A percentile compares a stretch with the other conserved stretches of the same genome.
These are phyloP conservation scores for Saiga tatarica DNA, from an alignment of 2,113 vertebrate genomes.

Conservation along the genomic window DNA sequence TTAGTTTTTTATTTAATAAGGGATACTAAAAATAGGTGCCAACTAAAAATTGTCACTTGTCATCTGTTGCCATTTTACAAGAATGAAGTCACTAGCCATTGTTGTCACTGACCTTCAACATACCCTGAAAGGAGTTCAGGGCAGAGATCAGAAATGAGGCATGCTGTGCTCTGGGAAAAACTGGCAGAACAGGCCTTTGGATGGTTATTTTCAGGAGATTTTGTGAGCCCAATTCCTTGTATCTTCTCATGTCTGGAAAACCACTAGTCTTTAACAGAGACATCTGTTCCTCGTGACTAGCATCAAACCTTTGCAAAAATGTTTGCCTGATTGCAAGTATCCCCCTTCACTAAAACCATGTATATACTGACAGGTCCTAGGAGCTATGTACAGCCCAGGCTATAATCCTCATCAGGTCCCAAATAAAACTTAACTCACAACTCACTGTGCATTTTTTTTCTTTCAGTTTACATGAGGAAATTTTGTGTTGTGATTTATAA, in stretches of 20 bases:
- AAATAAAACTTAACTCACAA: background rate
- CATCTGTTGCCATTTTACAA: background rate
- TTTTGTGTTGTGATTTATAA: background rate
- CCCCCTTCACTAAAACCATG: background rate
- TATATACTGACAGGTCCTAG: background rate
- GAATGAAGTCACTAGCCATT: background rate
- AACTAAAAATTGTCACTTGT: background rate
- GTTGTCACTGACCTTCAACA: background rate
- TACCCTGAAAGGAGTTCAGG: background rate
- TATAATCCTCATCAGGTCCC: background rate
- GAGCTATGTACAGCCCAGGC: background rate
- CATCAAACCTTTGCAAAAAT: background rate
- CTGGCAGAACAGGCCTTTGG: background rate
- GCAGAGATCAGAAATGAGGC: background rate
- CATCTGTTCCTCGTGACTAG: background rate
- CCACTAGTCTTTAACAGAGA: background rate
- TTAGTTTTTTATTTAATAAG: background rate
- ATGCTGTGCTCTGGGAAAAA: background rate
- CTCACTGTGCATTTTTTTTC: background rate
- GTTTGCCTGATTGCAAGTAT: background rate
- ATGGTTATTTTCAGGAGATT: background rate
- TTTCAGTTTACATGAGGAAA: background rate
- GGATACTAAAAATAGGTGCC: background rate
- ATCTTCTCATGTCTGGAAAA: background rate
- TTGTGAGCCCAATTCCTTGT: background rate